phyloP scores from a whole-genome alignment of 2,888 invertebrate genomes.

The Dorcus parallelipipedus region DNA sequence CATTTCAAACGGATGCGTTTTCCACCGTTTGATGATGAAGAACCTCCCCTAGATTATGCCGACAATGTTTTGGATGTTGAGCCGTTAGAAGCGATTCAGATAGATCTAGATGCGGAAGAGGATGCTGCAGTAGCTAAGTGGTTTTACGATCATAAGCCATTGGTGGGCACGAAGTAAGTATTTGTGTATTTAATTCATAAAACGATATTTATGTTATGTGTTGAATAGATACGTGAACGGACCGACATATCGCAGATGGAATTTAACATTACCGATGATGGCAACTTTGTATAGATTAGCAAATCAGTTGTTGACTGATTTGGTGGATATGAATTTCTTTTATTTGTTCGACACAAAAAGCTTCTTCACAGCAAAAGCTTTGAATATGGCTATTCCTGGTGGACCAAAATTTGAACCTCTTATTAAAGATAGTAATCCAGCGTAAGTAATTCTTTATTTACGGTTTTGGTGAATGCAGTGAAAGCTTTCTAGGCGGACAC shows the following conservation, averaged over 20 bases:
- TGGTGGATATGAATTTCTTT: conserved; percentile 98
- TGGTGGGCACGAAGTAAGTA: conserved; percentile 80
- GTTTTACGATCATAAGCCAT: conserved; percentile 98
- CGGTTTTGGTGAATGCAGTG: not conserved
- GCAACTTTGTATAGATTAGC: conserved; percentile 96
- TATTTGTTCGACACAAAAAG: conserved; percentile 99
- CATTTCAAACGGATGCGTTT: conserved; percentile 99
- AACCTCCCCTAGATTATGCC: conserved; percentile 98
- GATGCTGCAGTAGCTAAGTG: conserved; percentile 87
- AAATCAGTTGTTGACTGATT: conserved; percentile 94
- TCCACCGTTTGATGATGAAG: conserved; percentile 99
- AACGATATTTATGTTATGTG: conserved; percentile 12
- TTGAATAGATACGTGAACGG: conserved; percentile 82
- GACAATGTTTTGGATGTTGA: conserved; percentile 99
- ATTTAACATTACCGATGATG: conserved; percentile 93
- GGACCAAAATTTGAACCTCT: conserved; percentile 99
- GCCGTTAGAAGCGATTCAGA: conserved; percentile 97
- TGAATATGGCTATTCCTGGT: conserved; percentile 99
- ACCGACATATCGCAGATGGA: conserved; percentile 95
- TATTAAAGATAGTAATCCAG: conserved; percentile 95
- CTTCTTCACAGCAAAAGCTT: conserved; percentile 98
- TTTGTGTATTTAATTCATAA: not conserved
- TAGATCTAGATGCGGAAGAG: conserved; percentile 95
- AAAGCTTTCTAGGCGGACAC: no score
- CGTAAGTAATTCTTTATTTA: conserved; percentile 53